Conservation (phyloP, 1,140 invertebrate genomes). For the Drosophila orena region DNA sequence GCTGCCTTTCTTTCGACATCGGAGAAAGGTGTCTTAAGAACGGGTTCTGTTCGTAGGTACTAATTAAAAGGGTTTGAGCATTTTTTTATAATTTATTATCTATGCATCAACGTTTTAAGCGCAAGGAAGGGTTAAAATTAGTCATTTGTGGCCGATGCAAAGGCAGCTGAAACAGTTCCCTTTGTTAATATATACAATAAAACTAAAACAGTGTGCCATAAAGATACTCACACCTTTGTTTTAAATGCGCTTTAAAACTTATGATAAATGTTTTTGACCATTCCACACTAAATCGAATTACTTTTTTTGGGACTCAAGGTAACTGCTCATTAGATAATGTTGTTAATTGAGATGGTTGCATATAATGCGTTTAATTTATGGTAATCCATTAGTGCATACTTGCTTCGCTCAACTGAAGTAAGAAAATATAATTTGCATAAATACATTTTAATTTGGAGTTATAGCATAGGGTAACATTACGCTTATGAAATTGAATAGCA, state of each 20-base stretch:
- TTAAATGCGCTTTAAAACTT: background rate
- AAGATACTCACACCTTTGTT: background rate
- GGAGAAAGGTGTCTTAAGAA: conserved; percentile 64
- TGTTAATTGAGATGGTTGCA: conserved; percentile 1
- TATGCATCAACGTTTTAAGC: conserved; percentile 50
- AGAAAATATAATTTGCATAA: background rate
- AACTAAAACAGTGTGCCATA: background rate
- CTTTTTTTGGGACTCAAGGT: background rate
- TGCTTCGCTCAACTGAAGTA: background rate
- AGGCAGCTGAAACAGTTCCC: background rate
- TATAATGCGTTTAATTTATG: background rate
- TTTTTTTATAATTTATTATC: conserved; percentile 59
- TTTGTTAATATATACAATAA: background rate
- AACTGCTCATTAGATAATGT: background rate
- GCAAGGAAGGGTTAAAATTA: conserved; percentile 35
- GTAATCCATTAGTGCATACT: conserved; percentile 3
- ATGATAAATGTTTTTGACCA: background rate
- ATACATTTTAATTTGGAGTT: background rate
- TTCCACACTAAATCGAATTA: background rate
- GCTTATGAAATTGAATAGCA: background rate
- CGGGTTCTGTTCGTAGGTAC: conserved; percentile 12
- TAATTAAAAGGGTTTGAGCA: conserved; percentile 50
- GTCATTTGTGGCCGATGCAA: conserved; percentile 22
- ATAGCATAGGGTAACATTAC: no score
- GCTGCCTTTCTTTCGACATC: conserved; percentile 42